Conservation (phyloP, 1,140 invertebrate genomes). For the Thalassaphorura encarpata region DNA sequence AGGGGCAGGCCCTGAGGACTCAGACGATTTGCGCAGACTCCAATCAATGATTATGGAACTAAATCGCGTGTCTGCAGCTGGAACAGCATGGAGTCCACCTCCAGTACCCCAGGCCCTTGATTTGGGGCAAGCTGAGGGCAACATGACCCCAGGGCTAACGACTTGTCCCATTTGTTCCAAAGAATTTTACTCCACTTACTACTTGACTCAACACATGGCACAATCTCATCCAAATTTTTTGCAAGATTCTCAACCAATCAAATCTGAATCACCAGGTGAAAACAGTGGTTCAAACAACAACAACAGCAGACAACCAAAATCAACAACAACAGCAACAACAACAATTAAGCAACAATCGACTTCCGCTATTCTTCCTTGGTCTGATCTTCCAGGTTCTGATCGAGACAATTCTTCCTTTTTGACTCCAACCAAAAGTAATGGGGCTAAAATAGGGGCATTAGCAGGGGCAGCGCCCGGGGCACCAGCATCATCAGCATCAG, state of each 20-base stretch:
- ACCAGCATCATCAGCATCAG: background rate
- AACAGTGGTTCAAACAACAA: background rate
- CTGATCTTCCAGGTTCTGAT: background rate
- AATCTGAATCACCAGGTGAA: background rate
- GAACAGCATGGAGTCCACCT: slow-evolving; percentile 44
- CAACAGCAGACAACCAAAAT: slow-evolving; percentile 2
- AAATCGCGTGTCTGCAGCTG: slow-evolving; percentile 49
- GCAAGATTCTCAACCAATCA: background rate
- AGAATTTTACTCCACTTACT: slow-evolving; percentile 50
- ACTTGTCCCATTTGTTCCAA: slow-evolving; percentile 44
- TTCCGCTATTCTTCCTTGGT: background rate
- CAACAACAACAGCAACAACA: background rate
- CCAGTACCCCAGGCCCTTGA: slow-evolving; percentile 13
- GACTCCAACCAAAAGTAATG: background rate
- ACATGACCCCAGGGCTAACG: background rate
- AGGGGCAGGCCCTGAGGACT: slow-evolving; percentile 8
- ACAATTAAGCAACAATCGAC: background rate
- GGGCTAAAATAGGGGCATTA: slow-evolving; percentile 8
- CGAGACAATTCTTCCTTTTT: background rate
- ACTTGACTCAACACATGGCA: slow-evolving; percentile 49
- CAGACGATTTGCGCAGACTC: slow-evolving; percentile 70
- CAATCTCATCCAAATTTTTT: slow-evolving; percentile 36
- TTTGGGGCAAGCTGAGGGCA: background rate
- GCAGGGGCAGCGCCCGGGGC: background rate
- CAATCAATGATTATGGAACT: slow-evolving; percentile 85